Evolutionary conservation across 2,888 invertebrate genomes (phyloP), one percentile per base, ranked within the genome.

Genomic region (Campoplex capitator): DNA sequence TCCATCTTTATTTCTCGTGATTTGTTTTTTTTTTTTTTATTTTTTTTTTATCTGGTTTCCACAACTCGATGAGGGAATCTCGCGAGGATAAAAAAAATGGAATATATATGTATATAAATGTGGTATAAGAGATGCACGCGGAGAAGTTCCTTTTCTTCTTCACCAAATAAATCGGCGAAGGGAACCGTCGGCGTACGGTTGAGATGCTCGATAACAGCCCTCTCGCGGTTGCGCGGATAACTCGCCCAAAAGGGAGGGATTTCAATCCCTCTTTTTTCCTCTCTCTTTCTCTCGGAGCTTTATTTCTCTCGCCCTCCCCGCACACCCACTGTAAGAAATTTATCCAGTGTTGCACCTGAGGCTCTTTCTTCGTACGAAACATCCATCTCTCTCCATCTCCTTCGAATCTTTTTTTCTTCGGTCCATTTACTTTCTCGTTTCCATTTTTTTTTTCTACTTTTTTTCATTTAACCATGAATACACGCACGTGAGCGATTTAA

Each of bases 271-370:
- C 73, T 54, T 51, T 54, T 35, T 51, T 32, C 48, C 42, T 54
- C 16, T 65, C 54, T 70, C 77, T 82, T 78, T 74, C 65, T 45
- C 23, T 62, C 9, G 8, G 8, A 51, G 28, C 42, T 54, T 42
- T 42, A 18, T 65, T 38, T 70, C 77, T 82, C 82, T 74, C 65
- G 54, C 78, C 45, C 68, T 62, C 73, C 48, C 71, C 54, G 76
- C 84, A 78, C 81, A 80, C 79, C 79, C 70, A 54, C 84, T 68
- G 74, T 81, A 81, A 78, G 74, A 87, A 84, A 82, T 87, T 81
- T 84, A 87, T 87, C 87, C 87, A 78, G 84, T 79, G 58, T 87
- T 82, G 78, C 87, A 87, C 87, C 84, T 84, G 84, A 84, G 84
- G 83, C 65, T 51, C 70, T 76, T 58, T 70, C 68, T 67, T 75